Evolutionary conservation across 2,888 invertebrate genomes (phyloP), one percentile per base, ranked within the genome.

Genomic region (Gonocerus acuteangulatus): DNA sequence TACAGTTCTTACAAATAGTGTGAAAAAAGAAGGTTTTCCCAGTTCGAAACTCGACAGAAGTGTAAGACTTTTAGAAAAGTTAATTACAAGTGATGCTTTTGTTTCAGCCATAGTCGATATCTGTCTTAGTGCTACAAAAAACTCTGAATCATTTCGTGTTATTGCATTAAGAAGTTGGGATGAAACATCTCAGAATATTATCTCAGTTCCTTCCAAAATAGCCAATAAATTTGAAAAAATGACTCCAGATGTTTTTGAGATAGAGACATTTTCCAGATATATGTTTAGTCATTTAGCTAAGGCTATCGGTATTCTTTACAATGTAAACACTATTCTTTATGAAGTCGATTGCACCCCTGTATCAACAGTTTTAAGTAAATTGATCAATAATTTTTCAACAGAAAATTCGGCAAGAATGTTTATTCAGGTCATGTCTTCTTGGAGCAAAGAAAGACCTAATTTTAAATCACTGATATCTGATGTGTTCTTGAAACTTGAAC

Each of bases 131-230:
- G 9, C 23, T 11, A 16, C 21, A 1, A 39, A 15, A 21, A 21
- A 54, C n/a, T 44, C 44, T 9, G 21, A 36, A 3, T 19, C 60
- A 22, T n/a, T 49, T 21, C 7, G 39, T 57, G 18, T 54, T 48
- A 32, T 59, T n/a, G 48, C 42, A 4, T 13, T 39, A 1, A 9
- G 11, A 2, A 49, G 32, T 11, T 60, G 60, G 60, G 52, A 60
- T 22, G 51, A 52, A 39, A 23, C 34, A 2, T 15, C 42, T 13
- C 45, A 45, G 70, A 69, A 81, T 48, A 69, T 89, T 56, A 74
- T 82, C 6, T 84, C 86, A 1, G 69, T 90, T 54, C 89, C 90
- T 0, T 82, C 78, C 68, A 76, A 84, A 66, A 75, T 89, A 44
- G 86, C 87, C 7, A 91, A 91, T 70, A 78, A 78, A 68, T 68